Percentiles rank a stretch among this genome's conserved stretches.
Evolutionary conservation across 2,797 vertebrate genomes (phyloP).

Genomic region (Masticophis lateralis): DNA sequence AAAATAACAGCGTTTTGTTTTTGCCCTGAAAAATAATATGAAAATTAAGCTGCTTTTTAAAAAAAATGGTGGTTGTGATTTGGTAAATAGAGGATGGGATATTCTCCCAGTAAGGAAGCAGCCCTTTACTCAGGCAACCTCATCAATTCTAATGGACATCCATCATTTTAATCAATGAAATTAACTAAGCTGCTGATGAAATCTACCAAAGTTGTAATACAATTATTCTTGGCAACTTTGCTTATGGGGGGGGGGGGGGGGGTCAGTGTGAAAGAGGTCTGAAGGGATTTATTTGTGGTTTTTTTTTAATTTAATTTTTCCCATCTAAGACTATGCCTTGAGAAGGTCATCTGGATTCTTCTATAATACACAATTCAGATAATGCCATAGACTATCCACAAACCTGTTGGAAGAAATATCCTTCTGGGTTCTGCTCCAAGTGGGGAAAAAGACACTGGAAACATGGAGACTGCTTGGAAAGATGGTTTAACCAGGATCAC

Average conservation of each 20-base stretch:
- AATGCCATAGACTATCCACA: not conserved
- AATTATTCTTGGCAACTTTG: not conserved
- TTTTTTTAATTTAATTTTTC: not conserved
- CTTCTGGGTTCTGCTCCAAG: no score
- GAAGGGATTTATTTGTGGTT: not conserved
- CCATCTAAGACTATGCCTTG: not conserved
- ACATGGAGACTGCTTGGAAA: no score
- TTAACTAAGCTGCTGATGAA: not conserved
- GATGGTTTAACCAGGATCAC: no score
- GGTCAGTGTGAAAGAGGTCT: not conserved
- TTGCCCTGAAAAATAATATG: not conserved
- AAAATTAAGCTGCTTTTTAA: not conserved
- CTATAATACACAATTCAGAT: not conserved
- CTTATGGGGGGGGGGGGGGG: no score
- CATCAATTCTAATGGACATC: not conserved
- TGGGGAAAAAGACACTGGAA: no score
- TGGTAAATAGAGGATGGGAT: not conserved
- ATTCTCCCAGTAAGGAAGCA: not conserved
- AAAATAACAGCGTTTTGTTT: not conserved
- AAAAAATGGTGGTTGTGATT: not conserved
- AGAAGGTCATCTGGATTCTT: not conserved
- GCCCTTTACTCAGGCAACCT: not conserved
- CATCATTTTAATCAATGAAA: not conserved
- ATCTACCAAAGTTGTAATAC: not conserved
- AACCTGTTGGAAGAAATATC: not conserved